Evolutionary conservation across 2,113 vertebrate genomes (phyloP).

Genomic region (Martes martes): DNA sequence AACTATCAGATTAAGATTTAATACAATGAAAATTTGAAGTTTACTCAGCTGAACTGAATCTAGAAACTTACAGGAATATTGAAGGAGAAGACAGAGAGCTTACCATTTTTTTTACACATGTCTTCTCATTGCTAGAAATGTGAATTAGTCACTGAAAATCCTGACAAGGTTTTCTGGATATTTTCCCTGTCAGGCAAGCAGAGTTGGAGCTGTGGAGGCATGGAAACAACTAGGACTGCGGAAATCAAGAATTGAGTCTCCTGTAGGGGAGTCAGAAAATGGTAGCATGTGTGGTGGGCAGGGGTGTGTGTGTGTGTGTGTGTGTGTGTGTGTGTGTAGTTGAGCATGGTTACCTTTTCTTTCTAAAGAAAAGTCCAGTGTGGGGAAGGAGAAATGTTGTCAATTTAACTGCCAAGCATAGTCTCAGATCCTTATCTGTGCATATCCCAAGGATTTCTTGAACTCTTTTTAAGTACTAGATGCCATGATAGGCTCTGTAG

Average conservation of each 20-base stretch:
- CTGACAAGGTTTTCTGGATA: background rate
- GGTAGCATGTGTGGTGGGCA: background rate
- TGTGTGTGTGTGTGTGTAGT: too few species aligned
- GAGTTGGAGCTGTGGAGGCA: background rate
- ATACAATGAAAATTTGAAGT: conserved; percentile 56
- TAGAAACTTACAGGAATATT: conserved; percentile 31
- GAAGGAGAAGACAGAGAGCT: background rate
- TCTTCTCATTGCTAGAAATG: background rate
- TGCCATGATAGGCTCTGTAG: background rate
- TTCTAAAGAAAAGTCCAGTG: background rate
- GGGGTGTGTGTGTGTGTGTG: too few species aligned
- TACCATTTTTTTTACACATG: background rate
- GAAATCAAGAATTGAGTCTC: background rate
- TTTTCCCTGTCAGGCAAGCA: background rate
- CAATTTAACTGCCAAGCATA: background rate
- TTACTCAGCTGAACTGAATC: conserved; percentile 43
- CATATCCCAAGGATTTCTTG: background rate
- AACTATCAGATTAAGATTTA: conserved; percentile 45
- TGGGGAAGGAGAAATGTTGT: background rate
- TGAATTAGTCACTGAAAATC: conserved; percentile 4
- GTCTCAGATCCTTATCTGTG: background rate
- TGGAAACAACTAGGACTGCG: background rate
- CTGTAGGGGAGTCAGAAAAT: background rate
- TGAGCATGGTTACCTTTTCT: too few species aligned
- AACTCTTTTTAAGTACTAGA: background rate